phyloP scores from a whole-genome alignment of 2,113 vertebrate genomes.

The Haliaeetus leucogaster region DNA sequence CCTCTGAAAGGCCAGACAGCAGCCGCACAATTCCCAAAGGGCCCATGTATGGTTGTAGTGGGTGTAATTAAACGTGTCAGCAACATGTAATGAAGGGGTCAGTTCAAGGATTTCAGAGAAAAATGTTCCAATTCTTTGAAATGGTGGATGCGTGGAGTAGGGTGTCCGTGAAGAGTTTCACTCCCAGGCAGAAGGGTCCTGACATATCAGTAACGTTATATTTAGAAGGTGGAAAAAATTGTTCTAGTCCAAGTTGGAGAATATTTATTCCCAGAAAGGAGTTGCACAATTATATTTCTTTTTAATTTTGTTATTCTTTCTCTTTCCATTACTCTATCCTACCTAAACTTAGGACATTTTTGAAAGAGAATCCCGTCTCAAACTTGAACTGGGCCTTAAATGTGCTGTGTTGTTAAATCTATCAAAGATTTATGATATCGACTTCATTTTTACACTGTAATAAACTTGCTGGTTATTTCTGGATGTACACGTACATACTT shows the following conservation, averaged over 20 bases:
- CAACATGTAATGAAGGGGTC: not conserved
- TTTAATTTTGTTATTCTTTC: not conserved
- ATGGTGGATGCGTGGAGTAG: not conserved
- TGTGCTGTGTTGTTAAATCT: not conserved
- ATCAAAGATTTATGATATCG: not conserved
- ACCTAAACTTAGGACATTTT: not conserved
- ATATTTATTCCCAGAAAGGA: not conserved
- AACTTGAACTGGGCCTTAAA: not conserved
- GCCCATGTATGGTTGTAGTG: not conserved
- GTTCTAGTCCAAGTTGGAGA: not conserved
- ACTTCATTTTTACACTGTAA: not conserved
- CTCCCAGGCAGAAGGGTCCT: not conserved
- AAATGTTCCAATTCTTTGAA: not conserved
- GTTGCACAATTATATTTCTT: not conserved
- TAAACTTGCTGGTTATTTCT: not conserved
- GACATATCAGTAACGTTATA: rapidly evolving
- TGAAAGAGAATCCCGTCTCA: not conserved
- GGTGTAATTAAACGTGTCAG: not conserved
- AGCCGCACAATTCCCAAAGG: not conserved
- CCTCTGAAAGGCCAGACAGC: not conserved
- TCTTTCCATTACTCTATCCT: not conserved
- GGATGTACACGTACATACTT: rapidly evolving
- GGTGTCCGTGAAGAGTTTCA: not conserved
- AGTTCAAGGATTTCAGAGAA: not conserved
- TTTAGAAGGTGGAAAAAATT: not conserved